Evolutionary conservation across 2,797 vertebrate species (phyloP).

Genomic region (Coregonus ussuriensis): DNA sequence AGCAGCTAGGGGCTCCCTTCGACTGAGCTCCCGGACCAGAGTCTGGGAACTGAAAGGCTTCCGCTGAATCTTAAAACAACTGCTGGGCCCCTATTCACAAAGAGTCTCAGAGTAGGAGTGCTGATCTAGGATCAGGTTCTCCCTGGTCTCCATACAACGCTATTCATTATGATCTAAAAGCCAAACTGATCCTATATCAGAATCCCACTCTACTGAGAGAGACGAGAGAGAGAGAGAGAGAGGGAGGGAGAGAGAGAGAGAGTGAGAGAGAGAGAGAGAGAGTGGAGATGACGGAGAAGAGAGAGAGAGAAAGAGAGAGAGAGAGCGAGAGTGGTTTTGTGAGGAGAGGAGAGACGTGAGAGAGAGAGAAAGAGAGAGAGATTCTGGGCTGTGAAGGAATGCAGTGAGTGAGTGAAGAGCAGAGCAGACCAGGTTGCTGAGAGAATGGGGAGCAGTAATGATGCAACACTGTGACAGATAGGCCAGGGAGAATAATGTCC

Average conservation of each 20-base stretch:
- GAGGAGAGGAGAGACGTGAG: too few species aligned
- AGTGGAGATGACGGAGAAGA: too few species aligned
- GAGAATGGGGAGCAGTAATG: neutral
- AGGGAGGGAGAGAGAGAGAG: neutral
- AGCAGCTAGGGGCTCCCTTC: neutral
- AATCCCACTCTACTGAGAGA: too few species aligned
- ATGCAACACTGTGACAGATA: neutral
- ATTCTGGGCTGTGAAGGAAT: neutral
- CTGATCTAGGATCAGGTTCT: too few species aligned
- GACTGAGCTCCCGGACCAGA: neutral
- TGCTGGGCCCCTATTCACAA: neutral
- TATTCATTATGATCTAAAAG: too few species aligned
- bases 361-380: slow-evolving; percentile 4
- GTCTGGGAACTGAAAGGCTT: slow-evolving; percentile 11
- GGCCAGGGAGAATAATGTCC: neutral
- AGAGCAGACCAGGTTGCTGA: neutral
- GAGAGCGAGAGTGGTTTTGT: too few species aligned
- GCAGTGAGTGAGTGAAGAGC: neutral
- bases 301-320: too few species aligned
- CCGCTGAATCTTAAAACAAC: neutral
- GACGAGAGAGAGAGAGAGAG: slow-evolving; percentile 6
- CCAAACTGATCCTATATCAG: neutral
- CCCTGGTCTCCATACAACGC: too few species aligned
- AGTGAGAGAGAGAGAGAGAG: slow-evolving; percentile 1
- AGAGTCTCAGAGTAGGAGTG: too few species aligned